phyloP scores from a whole-genome alignment of 2,113 vertebrate species.

The Brachyhypopomus gauderio region DNA sequence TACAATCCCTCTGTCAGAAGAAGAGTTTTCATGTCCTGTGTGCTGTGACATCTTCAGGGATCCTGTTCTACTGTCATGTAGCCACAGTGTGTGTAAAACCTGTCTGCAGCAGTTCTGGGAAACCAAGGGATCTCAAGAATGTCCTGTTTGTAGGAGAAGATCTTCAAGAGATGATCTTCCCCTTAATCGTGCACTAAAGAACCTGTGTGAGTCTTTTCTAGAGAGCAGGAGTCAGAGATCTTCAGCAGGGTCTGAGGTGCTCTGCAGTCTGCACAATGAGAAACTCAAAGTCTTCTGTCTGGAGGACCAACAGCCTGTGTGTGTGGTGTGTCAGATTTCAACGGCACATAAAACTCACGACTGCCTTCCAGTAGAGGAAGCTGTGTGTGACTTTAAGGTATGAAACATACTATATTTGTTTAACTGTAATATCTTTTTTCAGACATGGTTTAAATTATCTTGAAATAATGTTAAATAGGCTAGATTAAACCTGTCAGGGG shows the following conservation, averaged over 20 bases:
- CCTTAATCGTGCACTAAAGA: conserved; percentile 38
- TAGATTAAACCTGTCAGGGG: no score
- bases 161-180: conserved; percentile 26
- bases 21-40: conserved; percentile 10
- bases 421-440: not conserved
- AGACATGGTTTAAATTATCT: not conserved
- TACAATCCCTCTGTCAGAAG: not conserved
- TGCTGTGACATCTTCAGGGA: not conserved
- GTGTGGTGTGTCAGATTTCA: conserved; percentile 34
- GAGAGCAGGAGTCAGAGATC: not conserved
- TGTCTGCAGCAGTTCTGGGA: conserved; percentile 14
- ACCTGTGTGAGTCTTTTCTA: conserved; percentile 36
- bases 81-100: conserved; percentile 13
- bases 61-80: not conserved
- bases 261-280: conserved; percentile 32
- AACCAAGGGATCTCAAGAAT: not conserved
- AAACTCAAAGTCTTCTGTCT: conserved; percentile 38
- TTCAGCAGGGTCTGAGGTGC: not conserved
- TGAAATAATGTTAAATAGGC: no score
- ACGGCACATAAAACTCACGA: not conserved
- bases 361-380: conserved; percentile 31
- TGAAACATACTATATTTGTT: not conserved
- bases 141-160: conserved; percentile 8
- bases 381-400: conserved; percentile 24
- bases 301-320: conserved; percentile 35